Base-by-base conservation (phyloP, 2,797 vertebrate genomes). In the Knipowitschia caucasica region DNA sequence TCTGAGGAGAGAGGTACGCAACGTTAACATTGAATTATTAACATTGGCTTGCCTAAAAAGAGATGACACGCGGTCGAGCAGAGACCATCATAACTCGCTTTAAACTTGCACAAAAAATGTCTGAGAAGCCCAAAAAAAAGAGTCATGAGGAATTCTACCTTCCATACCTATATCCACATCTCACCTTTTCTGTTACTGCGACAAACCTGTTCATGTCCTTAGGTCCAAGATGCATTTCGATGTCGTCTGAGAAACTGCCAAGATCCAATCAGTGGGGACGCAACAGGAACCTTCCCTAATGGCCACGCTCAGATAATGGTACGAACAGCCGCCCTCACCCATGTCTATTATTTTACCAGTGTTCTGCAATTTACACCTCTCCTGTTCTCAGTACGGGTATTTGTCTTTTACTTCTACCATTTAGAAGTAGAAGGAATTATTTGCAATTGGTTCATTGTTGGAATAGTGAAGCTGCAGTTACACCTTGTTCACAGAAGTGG, bases 221-320 rank as follows among this genome's bases (percentile, higher is more conserved):
- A 98, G 96, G 96, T 99, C 73, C 97, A 99, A 81, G 97, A 99
- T 78, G 95, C 97, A 53, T 98, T 99, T 86, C 92, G 96, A 92
- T 99, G 97, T 86, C 91, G 96, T 33, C 87, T 99, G 59, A 93
- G 97, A 90, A 99, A 98, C 86, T 99, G 97, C 82, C 95, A 98
- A 66, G 97, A 98, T 81, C 96, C 96, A 56, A 98, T 99, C 80
- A 95, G 90, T 44, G 94, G 92, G 69, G 97, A 99, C 72, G 94
- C 95, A 61, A 95, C 95, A 42, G 95, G 97, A 81, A 97, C 95
- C 61, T 99, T 99, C 87, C 97, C 96, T 79, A 99, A 99, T 20
- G 96, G 97, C 30, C 97, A 99, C 70, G 97, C 96, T 68, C 97
- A 99, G 89, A 99, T 99, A 77, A 99, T 99, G 97, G 97, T 99